Percentiles rank a stretch among this genome's conserved stretches.
Conservation (phyloP, 2,888 invertebrate genomes). For the Pristionchus mayeri region DNA sequence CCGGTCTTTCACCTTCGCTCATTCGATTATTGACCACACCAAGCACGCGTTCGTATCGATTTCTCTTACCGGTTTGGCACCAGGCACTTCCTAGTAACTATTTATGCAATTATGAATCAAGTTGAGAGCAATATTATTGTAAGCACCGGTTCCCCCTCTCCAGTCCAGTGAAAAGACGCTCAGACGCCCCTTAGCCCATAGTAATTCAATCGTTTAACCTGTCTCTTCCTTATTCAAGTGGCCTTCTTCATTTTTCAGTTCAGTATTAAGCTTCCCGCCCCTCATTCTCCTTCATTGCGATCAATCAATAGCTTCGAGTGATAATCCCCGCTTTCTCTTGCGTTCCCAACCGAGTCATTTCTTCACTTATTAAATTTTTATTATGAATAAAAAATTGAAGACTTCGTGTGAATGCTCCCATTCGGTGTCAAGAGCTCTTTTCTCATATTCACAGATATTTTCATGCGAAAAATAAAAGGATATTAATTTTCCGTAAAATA, state of each 20-base stretch:
- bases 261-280: background rate
- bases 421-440: too few relatives aligned
- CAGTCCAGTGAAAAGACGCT: conserved; percentile 10
- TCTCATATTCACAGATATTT: too few relatives aligned
- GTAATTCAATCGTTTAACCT: background rate
- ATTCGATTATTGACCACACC: conserved; percentile 32
- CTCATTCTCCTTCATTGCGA: conserved; percentile 14
- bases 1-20: conserved; percentile 40
- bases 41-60: conserved; percentile 23
- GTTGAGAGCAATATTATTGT: conserved; percentile 8
- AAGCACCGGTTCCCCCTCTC: background rate
- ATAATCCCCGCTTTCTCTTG: conserved; percentile 2
- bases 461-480: too few relatives aligned
- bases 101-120: conserved; percentile 37
- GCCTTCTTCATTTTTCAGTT: background rate
- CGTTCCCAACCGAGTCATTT: background rate
- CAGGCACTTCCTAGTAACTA: background rate
- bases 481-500: too few relatives aligned
- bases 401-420: too few relatives aligned
- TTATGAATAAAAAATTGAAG: background rate
- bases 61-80: background rate
- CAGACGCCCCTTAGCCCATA: background rate
- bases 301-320: conserved; percentile 40
- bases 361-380: conserved; percentile 9
- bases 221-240: background rate